Percentiles rank a stretch among this genome's conserved stretches.
These are phyloP conservation scores for Sinhomidia bicolor DNA, from an alignment of 2,888 invertebrate genomes.

Conservation along the genomic window DNA sequence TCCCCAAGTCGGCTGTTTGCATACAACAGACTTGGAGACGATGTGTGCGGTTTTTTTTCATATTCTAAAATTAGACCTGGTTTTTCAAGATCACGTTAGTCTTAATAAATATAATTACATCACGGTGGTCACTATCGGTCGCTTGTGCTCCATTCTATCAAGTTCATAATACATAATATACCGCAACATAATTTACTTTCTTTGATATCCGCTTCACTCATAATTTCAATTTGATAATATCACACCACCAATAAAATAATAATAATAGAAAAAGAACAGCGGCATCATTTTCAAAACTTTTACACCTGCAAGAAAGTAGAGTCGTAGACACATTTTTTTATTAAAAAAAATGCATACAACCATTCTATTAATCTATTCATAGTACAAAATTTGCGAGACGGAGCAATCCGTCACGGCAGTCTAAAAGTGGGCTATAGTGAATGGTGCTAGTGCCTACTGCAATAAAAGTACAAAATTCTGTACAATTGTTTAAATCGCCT, in stretches of 20 bases:
- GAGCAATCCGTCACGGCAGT: constrained; percentile 44
- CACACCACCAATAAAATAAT: too few relatives aligned
- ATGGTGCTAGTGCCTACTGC: background rate
- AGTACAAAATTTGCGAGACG: background rate
- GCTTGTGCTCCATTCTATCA: background rate
- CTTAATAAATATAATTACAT: too few relatives aligned
- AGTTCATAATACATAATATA: background rate
- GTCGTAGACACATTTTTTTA: background rate
- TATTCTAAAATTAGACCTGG: background rate
- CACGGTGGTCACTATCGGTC: background rate
- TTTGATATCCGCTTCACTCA: background rate
- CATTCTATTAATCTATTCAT: background rate
- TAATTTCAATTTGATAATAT: background rate
- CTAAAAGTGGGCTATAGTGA: constrained; percentile 51
- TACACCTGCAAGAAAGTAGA: background rate
- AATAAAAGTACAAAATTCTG: background rate
- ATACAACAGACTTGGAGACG: too few relatives aligned
- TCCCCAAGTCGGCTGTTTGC: too few relatives aligned
- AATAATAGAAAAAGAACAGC: too few relatives aligned
- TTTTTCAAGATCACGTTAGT: background rate
- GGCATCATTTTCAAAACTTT: too few relatives aligned
- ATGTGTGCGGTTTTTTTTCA: too few relatives aligned
- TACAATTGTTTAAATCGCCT: background rate
- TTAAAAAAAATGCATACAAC: background rate
- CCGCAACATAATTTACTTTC: background rate